Base-by-base conservation (phyloP, 2,113 vertebrate genomes). In the Pyxicephalus adspersus region DNA sequence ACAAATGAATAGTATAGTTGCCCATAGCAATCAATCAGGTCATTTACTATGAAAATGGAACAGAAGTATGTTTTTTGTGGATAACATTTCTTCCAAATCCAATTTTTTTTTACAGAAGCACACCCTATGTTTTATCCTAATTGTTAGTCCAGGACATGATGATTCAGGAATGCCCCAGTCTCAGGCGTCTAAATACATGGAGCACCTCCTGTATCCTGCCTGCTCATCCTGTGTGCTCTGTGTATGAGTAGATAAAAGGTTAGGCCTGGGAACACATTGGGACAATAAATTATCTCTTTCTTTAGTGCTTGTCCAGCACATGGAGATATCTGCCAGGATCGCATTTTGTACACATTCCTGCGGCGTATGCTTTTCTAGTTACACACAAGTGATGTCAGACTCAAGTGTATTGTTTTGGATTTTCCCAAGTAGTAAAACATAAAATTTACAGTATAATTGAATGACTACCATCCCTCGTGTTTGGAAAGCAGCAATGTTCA, bases 371-470 rank as follows among this genome's bases (percentile, higher is more conserved):
- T 20, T 22, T 17, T 34, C 45, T 57, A 19, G 58, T 58, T 73
- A 58, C 70, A 73, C 70, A 73, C 70, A 73, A 52, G 70, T 71
- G 67, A 71, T 25, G 19, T 25, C 17, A 50, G 67, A 34, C 11
- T 13, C 31, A 28, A 34, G 19, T 16, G 19, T 55, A 52, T 72
- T 72, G 20, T 73, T 58, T 29, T 73, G 34, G 70, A 38, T 15
- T 68, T n/a, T 51, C 66, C 45, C n/a, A n/a, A n/a, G n/a, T n/a
- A n/a, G n/a, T n/a, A n/a, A n/a, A n/a, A n/a, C n/a, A n/a, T n/a
- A n/a, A n/a, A n/a, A n/a, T n/a, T n/a, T n/a, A n/a, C n/a, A n/a
- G n/a, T n/a, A n/a, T n/a, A n/a, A n/a, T n/a, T n/a, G n/a, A n/a
- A 34, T 34, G 6, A 6, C 31, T 34, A 6, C 31, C 31, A 6